Base-by-base conservation (phyloP, 2,888 invertebrate species). In the Eupithecia exiguata region DNA sequence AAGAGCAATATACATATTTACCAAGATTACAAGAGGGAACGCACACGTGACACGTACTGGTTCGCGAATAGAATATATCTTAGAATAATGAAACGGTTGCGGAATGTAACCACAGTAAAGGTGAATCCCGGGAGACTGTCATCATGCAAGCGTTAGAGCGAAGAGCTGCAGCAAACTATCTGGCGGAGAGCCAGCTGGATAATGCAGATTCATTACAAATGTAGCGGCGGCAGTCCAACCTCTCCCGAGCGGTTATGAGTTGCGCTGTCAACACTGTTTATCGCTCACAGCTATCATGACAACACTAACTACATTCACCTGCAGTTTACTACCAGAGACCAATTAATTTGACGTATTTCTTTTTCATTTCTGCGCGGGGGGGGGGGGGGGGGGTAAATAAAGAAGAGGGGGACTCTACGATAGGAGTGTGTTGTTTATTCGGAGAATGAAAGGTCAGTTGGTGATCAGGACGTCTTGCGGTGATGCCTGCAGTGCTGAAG, bases 131-230 rank as follows among this genome's bases (percentile, higher is more conserved):
- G 75, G 71, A 76, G 71, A 78, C 61, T 80, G 77, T 79, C 78
- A n/a, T 67, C 83, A 86, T 83, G 82, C 77, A 80, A 75, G 78
- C 69, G 69, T 70, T 72, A 77, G 80, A 81, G 80, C 81, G 81
- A 77, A 80, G 79, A 83, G 82, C 81, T 82, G 84, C 86, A 84
- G 84, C 88, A 84, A 83, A 82, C 86, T 66, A 76, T 61, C 86
- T 92, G 93, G 92, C 90, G 68, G 25, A 18, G 4, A 70, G 91
- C 92, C 93, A 92, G 82, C 73, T 76, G 81, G 88, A 87, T 85
- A n/a, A 89, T 92, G 92, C 92, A 92, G 87, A 91, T 88, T 91
- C 88, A 91, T 91, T 89, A 88, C 89, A 89, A 89, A 87, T 88
- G 84, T 85, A 80, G 81, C 85, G 83, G 81, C 85, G 83, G 83